A percentile compares a stretch with the other conserved stretches of the same genome.
These are phyloP conservation scores for Hirudo medicinalis DNA, from an alignment of 1,140 invertebrate species.

Conservation along the genomic window DNA sequence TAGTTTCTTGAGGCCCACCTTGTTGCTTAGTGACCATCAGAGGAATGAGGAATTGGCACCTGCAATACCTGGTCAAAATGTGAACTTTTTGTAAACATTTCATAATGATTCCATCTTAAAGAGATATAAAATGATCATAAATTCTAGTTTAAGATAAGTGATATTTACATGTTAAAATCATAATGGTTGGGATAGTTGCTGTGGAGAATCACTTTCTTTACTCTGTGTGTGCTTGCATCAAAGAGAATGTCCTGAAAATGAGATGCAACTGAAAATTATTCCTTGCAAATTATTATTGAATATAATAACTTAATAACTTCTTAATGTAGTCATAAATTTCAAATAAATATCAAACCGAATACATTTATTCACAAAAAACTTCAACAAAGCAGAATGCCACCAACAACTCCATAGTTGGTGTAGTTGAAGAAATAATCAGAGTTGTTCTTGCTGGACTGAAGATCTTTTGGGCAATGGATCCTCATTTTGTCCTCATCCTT, in stretches of 20 bases:
- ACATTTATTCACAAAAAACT: too few species aligned
- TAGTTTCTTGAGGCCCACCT: background rate
- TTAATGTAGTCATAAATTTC: background rate
- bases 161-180: slow-evolving; percentile 85
- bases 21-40: slow-evolving; percentile 40
- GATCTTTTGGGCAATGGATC: slow-evolving; percentile 78
- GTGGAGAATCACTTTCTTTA: slow-evolving; percentile 92
- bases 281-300: too few species aligned
- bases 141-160: background rate
- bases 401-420: slow-evolving; percentile 79
- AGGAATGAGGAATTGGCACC: slow-evolving; percentile 71
- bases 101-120: slow-evolving; percentile 11
- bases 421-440: slow-evolving; percentile 94
- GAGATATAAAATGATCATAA: background rate
- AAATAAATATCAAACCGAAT: background rate
- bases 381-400: slow-evolving; percentile 30
- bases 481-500: slow-evolving; percentile 97
- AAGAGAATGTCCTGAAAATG: slow-evolving; percentile 93
- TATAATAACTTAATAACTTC: background rate
- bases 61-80: slow-evolving; percentile 51
- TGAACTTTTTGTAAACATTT: slow-evolving; percentile 15
- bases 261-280: too few species aligned
- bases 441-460: slow-evolving; percentile 58
- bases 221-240: slow-evolving; percentile 79
- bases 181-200: slow-evolving; percentile 98